A percentile compares a stretch with the other conserved stretches of the same genome.
Evolutionary conservation across 2,113 vertebrate genomes (phyloP).

Genomic region (Zosterops borbonicus): DNA sequence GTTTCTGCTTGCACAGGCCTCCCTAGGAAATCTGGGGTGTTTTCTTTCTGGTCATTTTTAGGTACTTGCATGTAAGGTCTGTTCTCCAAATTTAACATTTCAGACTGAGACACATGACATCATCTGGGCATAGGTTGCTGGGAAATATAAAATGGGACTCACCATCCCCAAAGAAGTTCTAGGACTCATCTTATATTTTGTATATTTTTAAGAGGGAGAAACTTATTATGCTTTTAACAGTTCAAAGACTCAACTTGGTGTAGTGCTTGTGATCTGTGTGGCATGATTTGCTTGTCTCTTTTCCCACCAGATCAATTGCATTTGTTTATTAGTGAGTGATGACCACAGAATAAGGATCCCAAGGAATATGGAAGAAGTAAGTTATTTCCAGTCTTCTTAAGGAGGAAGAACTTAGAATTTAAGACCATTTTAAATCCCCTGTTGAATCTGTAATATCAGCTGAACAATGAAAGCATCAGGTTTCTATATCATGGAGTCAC

Average conservation of each 20-base stretch:
- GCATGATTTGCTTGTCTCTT: neutral
- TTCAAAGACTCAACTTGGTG: neutral
- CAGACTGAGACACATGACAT: neutral
- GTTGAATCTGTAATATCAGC: neutral
- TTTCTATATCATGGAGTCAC: neutral
- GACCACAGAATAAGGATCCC: neutral
- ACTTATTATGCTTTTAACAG: neutral
- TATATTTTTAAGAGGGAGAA: neutral
- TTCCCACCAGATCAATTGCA: neutral
- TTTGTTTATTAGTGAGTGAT: neutral
- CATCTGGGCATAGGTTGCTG: neutral
- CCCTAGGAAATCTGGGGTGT: neutral
- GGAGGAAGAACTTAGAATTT: neutral
- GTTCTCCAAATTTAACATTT: neutral
- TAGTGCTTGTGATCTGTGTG: neutral
- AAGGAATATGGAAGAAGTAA: neutral
- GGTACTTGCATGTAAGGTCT: neutral
- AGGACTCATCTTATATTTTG: neutral
- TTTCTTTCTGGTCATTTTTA: neutral
- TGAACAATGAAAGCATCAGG: neutral
- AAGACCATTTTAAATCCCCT: neutral
- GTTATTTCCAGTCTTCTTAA: neutral
- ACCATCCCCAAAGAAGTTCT: neutral
- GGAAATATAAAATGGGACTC: neutral
- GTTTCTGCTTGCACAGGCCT: neutral